phyloP scores from a whole-genome alignment of 2,888 invertebrate species.

The Euplagia quadripunctaria region DNA sequence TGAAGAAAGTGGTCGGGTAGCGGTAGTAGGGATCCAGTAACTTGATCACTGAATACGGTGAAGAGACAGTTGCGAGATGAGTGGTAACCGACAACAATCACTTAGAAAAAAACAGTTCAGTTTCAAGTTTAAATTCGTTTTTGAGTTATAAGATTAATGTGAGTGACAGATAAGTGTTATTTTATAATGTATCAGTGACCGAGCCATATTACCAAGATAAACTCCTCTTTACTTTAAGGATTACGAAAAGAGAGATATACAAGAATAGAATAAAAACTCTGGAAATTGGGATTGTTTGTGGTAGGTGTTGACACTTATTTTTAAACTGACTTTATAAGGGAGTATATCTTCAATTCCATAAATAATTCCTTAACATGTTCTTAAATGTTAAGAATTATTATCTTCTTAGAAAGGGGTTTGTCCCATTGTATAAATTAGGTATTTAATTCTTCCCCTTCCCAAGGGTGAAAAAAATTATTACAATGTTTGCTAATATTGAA shows the following conservation, averaged over 20 bases:
- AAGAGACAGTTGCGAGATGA: slow-evolving; percentile 23
- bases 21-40: slow-evolving; percentile 40
- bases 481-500: too few species aligned
- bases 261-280: neutral
- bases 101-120: neutral
- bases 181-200: neutral
- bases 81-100: slow-evolving; percentile 12
- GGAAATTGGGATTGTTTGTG: neutral
- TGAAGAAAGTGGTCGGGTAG: slow-evolving; percentile 39
- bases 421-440: too few species aligned
- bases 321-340: too few species aligned
- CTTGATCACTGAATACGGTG: slow-evolving; percentile 22
- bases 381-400: too few species aligned
- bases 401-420: too few species aligned
- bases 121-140: neutral
- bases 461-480: too few species aligned
- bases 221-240: neutral
- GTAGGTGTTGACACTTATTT: neutral
- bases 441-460: too few species aligned
- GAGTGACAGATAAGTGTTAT: neutral
- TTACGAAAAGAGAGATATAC: neutral
- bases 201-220: neutral
- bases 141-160: neutral
- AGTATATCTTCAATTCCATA: too few species aligned
- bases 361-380: too few species aligned